Evolutionary conservation across 2,797 vertebrate genomes (phyloP), one percentile per base, ranked within the genome.

Genomic region (Delichon dasypus): DNA sequence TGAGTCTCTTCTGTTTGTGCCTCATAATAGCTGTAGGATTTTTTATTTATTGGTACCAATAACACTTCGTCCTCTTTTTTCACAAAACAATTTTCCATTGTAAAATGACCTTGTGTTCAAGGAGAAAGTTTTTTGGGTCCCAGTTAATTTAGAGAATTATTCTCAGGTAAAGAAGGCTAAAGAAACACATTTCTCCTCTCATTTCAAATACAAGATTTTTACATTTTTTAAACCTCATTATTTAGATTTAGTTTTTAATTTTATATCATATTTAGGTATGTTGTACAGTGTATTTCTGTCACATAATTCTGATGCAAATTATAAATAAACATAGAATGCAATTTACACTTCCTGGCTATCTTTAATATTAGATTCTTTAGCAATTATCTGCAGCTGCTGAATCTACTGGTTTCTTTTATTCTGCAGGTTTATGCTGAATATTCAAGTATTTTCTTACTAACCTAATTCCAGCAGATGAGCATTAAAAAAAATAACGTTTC

Each of bases 21-120:
- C 16, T 85, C 0, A 0, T 71, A 87, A 85, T 11, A 13, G 45
- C 25, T 32, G 22, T 38, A 58, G 57, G 29, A 62, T 75, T 85
- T 96, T 90, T 67, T 93, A 90, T 93, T 85, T 96, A 87, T 68
- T 90, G 42, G 16, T 71, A 71, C 40, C 72, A 81, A 82, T 79
- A 54, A 47, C 25, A 50, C 19, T 82, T 67, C 11, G 8, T 89
- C 68, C 55, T 86, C 32, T 80, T 88, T 82, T 87, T 65, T 54
- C 70, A 67, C 79, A 82, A 85, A 85, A 76, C 5, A 25, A 8
- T 42, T 90, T 81, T 86, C 77, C 30, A 38, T 57, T 66, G 13
- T 68, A 70, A 81, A 76, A 86, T 82, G 51, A 72, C 60, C 22
- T 68, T 81, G 45, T 55, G n/a, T 62, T 16, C 80, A 93, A 93